Percentiles rank a stretch among this genome's conserved stretches.
Evolutionary conservation across 1,140 invertebrate genomes (phyloP).

Genomic region (Pseudobourletiella spinata): DNA sequence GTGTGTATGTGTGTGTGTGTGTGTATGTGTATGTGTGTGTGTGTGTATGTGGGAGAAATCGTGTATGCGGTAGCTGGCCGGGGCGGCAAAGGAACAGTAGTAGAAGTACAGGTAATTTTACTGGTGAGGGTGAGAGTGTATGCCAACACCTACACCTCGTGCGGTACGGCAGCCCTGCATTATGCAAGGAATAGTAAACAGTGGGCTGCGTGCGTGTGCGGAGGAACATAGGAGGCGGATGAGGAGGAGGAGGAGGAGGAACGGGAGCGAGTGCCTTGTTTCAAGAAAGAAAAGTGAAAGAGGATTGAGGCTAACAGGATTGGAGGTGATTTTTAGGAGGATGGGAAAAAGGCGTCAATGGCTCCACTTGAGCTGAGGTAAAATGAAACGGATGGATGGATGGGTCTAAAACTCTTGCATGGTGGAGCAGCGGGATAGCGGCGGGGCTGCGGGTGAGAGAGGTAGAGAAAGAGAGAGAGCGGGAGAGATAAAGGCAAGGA

Average conservation of each 20-base stretch:
- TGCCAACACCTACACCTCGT: too few species aligned
- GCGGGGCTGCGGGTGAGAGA: slow-evolving; percentile 2
- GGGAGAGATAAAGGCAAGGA: not conserved
- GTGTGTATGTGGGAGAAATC: too few species aligned
- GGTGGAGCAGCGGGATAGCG: not conserved
- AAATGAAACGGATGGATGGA: not conserved
- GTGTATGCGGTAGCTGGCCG: too few species aligned
- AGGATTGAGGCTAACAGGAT: slow-evolving; percentile 15
- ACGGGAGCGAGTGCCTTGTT: too few species aligned
- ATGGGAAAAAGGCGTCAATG: slow-evolving; percentile 9
- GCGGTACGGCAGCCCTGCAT: too few species aligned
- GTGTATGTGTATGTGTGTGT: too few species aligned
- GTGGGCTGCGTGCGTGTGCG: not conserved
- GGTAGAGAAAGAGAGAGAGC: not conserved
- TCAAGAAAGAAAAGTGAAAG: slow-evolving; percentile 3
- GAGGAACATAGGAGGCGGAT: not conserved
- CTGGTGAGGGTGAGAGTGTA: too few species aligned
- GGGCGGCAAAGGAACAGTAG: too few species aligned
- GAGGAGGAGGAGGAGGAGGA: not conserved
- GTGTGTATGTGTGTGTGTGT: too few species aligned
- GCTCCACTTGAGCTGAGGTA: slow-evolving; percentile 2
- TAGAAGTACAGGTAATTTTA: too few species aligned
- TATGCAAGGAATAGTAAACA: too few species aligned
- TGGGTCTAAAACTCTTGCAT: not conserved
- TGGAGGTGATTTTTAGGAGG: slow-evolving; percentile 12